Conservation (phyloP, 2,888 invertebrate species). For the Heliconius sara region DNA sequence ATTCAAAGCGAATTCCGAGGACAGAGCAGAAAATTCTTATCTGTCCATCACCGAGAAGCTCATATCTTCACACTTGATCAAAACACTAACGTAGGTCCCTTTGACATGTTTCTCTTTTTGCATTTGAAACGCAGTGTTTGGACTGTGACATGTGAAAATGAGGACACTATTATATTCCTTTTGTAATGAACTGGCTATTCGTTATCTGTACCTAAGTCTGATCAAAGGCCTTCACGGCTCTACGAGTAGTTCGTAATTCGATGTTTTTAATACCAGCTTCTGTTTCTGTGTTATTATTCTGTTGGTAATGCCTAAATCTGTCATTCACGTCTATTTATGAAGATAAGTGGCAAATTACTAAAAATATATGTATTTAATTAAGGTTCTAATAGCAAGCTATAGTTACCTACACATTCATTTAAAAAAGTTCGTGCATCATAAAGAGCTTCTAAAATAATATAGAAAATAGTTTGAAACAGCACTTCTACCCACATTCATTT, state of each 20-base stretch:
- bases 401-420: too few relatives aligned
- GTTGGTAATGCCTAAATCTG: background rate
- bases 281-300: background rate
- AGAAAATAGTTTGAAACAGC: conserved; percentile 15
- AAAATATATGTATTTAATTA: background rate
- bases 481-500: background rate
- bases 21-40: conserved; percentile 37
- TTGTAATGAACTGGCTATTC: conserved; percentile 39
- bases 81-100: conserved; percentile 46
- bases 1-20: conserved; percentile 19
- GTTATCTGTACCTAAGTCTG: conserved; percentile 24
- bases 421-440: too few relatives aligned
- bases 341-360: background rate
- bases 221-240: background rate
- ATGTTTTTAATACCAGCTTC: background rate
- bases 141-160: conserved; percentile 56
- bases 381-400: background rate
- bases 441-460: background rate
- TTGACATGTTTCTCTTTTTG: conserved; percentile 50
- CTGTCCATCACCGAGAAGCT: conserved; percentile 44
- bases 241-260: background rate
- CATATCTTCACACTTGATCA: conserved; percentile 50
- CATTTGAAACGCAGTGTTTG: conserved; percentile 49
- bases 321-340: background rate
- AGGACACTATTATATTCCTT: conserved; percentile 49